phyloP scores from a whole-genome alignment of 2,113 vertebrate genomes.

The Piaya cayana region DNA sequence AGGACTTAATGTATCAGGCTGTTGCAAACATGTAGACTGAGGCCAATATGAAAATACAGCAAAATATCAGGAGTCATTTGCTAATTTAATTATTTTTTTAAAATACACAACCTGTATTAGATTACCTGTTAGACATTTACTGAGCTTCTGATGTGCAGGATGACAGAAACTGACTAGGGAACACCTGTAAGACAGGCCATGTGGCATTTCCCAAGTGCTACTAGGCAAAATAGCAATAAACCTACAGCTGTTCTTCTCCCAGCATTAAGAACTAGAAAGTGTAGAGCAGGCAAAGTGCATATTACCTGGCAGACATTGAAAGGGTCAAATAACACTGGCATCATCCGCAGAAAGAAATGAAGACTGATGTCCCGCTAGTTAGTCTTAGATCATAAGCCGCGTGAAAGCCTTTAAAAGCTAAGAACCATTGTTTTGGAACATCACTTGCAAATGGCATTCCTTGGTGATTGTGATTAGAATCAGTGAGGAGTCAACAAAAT shows the following conservation, averaged over 20 bases:
- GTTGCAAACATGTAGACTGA: not conserved
- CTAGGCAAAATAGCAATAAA: not conserved
- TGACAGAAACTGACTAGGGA: not conserved
- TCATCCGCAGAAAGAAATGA: not conserved
- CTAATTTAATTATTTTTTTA: not conserved
- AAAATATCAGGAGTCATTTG: not conserved
- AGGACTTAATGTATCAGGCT: not conserved
- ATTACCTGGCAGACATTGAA: not conserved
- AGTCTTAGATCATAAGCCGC: not conserved
- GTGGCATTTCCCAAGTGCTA: not conserved
- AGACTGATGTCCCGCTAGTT: not conserved
- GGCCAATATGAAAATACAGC: not conserved
- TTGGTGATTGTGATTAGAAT: not conserved
- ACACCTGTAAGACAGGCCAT: rapidly evolving
- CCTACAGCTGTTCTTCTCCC: not conserved
- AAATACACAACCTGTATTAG: not conserved
- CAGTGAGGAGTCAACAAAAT: not conserved
- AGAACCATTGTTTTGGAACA: not conserved
- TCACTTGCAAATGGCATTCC: not conserved
- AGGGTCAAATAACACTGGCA: not conserved
- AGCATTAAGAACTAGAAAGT: not conserved
- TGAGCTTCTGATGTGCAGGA: not conserved
- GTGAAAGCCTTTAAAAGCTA: not conserved
- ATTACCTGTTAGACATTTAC: not conserved
- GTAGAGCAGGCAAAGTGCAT: not conserved